phyloP scores from a whole-genome alignment of 2,888 invertebrate species.

The Zootermopsis nevadensis region DNA sequence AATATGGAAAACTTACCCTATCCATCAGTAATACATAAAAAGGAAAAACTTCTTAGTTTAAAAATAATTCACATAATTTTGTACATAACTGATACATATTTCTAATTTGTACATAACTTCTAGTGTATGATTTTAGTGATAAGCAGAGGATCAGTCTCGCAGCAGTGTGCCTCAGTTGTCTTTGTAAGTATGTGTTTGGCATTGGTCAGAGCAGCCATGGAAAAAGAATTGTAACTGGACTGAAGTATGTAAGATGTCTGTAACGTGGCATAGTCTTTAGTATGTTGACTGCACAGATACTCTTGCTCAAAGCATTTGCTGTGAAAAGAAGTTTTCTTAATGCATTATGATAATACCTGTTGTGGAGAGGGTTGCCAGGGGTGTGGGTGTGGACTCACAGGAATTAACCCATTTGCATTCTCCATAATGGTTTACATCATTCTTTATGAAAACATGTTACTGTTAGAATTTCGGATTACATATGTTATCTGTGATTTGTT shows the following conservation, averaged over 20 bases:
- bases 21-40: conserved; percentile 44
- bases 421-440: background rate
- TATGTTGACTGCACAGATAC: conserved; percentile 21
- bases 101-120: conserved; percentile 44
- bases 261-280: conserved; percentile 15
- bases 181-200: background rate
- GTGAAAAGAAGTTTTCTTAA: conserved; percentile 9
- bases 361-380: conserved; percentile 20
- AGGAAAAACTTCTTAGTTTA: background rate
- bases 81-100: conserved; percentile 39
- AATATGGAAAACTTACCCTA: conserved; percentile 39
- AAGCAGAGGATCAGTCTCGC: conserved; percentile 2
- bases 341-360: background rate
- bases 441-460: background rate
- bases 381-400: background rate
- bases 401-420: background rate
- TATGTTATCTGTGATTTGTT: background rate
- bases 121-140: conserved; percentile 26
- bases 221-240: background rate
- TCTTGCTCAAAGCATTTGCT: conserved; percentile 43
- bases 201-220: background rate
- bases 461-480: background rate
- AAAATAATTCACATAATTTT: conserved; percentile 21
- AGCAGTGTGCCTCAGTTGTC: background rate
- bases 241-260: conserved; percentile 1